These are phyloP conservation scores for Agriopis aurantiaria DNA, from an alignment of 2,888 invertebrate genomes.

Conservation along the genomic window DNA sequence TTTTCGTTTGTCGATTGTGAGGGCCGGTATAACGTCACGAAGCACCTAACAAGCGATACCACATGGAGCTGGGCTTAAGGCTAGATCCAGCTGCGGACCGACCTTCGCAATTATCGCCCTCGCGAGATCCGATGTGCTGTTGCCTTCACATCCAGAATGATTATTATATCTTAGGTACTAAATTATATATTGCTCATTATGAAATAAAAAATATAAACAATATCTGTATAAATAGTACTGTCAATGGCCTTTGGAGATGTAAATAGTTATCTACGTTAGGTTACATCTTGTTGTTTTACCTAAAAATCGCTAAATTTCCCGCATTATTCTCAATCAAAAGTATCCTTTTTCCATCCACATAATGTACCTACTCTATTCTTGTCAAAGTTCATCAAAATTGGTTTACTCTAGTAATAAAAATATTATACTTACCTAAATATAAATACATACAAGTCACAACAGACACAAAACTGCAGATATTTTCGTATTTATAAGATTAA, in stretches of 20 bases:
- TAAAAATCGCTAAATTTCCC: neutral
- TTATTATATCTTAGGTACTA: constrained; percentile 3
- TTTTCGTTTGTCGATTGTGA: constrained; percentile 53
- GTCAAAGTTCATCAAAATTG: neutral
- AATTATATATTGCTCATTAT: too few species aligned
- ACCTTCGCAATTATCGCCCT: constrained; percentile 81
- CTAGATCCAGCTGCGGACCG: constrained; percentile 79
- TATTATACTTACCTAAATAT: too few species aligned
- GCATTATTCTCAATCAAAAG: neutral
- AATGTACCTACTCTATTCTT: neutral
- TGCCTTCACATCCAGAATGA: constrained; percentile 41
- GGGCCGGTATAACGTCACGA: constrained; percentile 77
- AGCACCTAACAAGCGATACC: constrained; percentile 79
- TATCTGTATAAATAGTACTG: neutral
- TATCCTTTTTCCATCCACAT: neutral
- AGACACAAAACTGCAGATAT: too few species aligned
- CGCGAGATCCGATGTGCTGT: constrained; percentile 60
- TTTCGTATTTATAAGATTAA: too few species aligned
- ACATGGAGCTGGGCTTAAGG: constrained; percentile 78
- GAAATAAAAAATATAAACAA: too few species aligned
- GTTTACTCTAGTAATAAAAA: neutral
- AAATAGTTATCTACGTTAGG: neutral
- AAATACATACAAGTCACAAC: too few species aligned
- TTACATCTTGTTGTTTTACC: neutral
- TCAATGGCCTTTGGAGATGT: neutral